A percentile compares a stretch with the other conserved stretches of the same genome.
phyloP scores from a whole-genome alignment of 92 coral and sea anemone genomes.

The Zoanthus solanderi region DNA sequence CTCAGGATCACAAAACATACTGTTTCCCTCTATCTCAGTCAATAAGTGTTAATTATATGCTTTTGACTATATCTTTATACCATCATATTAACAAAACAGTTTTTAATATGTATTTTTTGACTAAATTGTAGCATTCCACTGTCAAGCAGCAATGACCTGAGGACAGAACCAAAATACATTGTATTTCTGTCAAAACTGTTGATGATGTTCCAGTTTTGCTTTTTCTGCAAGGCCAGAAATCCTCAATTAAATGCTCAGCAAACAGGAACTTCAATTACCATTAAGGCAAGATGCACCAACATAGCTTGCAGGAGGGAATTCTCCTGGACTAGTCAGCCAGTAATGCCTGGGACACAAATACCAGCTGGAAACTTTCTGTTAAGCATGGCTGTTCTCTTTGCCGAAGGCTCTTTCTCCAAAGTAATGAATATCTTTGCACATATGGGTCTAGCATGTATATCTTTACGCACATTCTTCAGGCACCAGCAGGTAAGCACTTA shows the following conservation, averaged over 20 bases:
- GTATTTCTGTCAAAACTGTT: conserved; percentile 29
- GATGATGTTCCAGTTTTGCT: conserved; percentile 47
- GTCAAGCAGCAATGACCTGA: conserved; percentile 10
- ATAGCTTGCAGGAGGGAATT: conserved; percentile 26
- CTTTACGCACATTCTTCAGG: conserved; percentile 52
- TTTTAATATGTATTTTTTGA: conserved; percentile 5
- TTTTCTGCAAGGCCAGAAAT: conserved; percentile 35
- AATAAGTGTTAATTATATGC: too few species aligned
- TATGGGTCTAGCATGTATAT: conserved; percentile 61
- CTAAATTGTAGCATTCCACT: conserved; percentile 18
- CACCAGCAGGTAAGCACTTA: conserved; percentile 59
- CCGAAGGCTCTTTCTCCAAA: conserved; percentile 59
- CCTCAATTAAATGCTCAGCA: conserved; percentile 37
- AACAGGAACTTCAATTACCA: conserved; percentile 38
- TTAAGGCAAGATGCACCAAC: conserved; percentile 44
- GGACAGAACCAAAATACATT: conserved; percentile 29
- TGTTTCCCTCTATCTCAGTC: too few species aligned
- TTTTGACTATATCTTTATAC: not conserved
- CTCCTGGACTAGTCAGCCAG: conserved; percentile 49
- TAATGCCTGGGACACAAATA: conserved; percentile 48
- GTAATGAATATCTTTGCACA: conserved; percentile 58
- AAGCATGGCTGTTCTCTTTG: conserved; percentile 59
- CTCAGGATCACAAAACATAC: too few species aligned
- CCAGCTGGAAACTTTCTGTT: conserved; percentile 61
- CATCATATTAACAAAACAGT: not conserved